Percentiles rank a stretch among this genome's conserved stretches.
Conservation (phyloP, 2,888 invertebrate species). For the Pandemis corylana region DNA sequence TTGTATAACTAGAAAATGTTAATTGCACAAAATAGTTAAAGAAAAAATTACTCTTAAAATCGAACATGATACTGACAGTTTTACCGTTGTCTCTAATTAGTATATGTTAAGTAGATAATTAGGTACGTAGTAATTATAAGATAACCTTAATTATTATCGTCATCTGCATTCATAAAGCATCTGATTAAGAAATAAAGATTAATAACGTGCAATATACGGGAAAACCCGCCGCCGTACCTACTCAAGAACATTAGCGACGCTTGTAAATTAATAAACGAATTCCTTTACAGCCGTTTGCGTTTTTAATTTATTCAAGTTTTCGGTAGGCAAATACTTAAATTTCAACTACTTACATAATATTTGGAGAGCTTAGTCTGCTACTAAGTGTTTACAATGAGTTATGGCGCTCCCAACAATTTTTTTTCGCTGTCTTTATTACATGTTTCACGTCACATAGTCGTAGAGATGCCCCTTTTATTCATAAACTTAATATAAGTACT, state of each 20-base stretch:
- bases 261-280: too few species aligned
- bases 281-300: slow-evolving; percentile 5
- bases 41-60: too few species aligned
- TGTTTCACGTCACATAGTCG: background rate
- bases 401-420: background rate
- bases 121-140: background rate
- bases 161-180: slow-evolving; percentile 11
- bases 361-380: background rate
- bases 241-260: background rate
- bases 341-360: slow-evolving; percentile 4
- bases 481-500: too few species aligned
- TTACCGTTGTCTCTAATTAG: background rate
- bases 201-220: background rate
- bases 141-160: background rate
- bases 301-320: background rate
- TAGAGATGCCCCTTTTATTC: background rate
- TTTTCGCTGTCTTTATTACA: background rate
- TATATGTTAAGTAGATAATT: background rate
- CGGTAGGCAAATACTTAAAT: slow-evolving; percentile 29
- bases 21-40: too few species aligned
- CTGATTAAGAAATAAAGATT: slow-evolving; percentile 15
- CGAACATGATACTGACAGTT: background rate
- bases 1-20: too few species aligned
- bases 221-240: background rate
- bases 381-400: background rate